Base-by-base conservation (phyloP, 2,888 invertebrate genomes). In the Parnassius apollo region DNA sequence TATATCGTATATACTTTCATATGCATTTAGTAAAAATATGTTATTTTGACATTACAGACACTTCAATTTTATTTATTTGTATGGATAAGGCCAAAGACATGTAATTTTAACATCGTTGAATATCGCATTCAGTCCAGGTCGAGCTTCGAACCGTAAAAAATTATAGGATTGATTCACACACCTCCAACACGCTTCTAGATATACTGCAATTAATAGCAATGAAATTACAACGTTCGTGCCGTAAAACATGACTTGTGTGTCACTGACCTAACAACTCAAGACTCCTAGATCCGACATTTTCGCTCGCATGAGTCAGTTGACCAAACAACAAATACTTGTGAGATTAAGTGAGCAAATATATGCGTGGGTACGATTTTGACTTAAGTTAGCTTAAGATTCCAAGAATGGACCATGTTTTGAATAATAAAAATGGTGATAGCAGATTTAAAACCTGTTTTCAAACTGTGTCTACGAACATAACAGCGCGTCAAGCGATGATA, bases 151-250 rank as follows among this genome's bases (percentile, higher is more conserved):
- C 35, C 54, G 54, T 54, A 22, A 55, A 49, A 53, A 51, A 59
- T 52, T 46, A 52, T 52, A 59, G 45, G 25, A 55, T 60, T 54
- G 54, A 55, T 56, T 61, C 50, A 49, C 35, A 11, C 25, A 53
- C 42, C n/a, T 52, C 44, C 50, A 42, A 59, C 58, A 59, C 35
- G 52, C n/a, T 59, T 35, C 52, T 13, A 49, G 48, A 25, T 46
- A 59, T 45, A 53, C 11, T 49, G 50, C 35, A 50, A 55, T 55
- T 50, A 61, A 50, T 44, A 51, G 25, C 49, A 48, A 42, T 10
- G 52, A 45, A 46, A 52, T 50, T 50, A 42, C 25, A 46, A n/a
- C 54, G 54, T 25, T 42, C 13, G 42, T 12, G 53, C 42, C n/a
- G 50, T 22, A 48, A 55, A 42, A 55, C 46, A 13, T 52, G 4